A percentile compares a stretch with the other conserved stretches of the same genome.
Evolutionary conservation across 2,113 vertebrate species (phyloP).

Genomic region (Callipepla squamata): DNA sequence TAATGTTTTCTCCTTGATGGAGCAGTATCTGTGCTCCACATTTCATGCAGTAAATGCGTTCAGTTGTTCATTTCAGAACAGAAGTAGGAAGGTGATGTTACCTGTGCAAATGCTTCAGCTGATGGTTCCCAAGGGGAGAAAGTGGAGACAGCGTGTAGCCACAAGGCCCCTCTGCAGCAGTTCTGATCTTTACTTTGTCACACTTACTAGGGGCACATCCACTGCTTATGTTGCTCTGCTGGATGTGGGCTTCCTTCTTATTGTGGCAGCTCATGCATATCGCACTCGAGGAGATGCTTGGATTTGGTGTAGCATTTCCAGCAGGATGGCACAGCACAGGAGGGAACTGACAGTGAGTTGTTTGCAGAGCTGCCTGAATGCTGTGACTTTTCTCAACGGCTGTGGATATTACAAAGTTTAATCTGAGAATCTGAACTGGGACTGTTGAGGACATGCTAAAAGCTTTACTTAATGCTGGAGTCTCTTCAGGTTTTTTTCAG

Average conservation of each 20-base stretch:
- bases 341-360: not conserved
- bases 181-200: not conserved
- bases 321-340: not conserved
- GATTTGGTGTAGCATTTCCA: not conserved
- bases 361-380: not conserved
- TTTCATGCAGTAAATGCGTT: slow-evolving; percentile 14
- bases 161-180: not conserved
- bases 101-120: slow-evolving; percentile 16
- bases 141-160: not conserved
- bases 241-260: not conserved
- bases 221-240: not conserved
- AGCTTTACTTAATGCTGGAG: not conserved
- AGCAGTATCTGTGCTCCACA: not conserved
- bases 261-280: not conserved
- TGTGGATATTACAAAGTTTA: too few relatives aligned
- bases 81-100: slow-evolving; percentile 3
- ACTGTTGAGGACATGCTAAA: not conserved
- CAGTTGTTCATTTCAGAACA: not conserved
- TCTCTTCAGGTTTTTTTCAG: not conserved
- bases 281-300: not conserved
- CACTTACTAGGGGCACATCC: not conserved
- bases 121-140: slow-evolving; percentile 13
- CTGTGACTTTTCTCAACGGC: not conserved
- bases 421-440: not conserved
- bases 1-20: not conserved